Evolutionary conservation across 2,888 invertebrate genomes (phyloP).

Genomic region (Branchellion lobata): DNA sequence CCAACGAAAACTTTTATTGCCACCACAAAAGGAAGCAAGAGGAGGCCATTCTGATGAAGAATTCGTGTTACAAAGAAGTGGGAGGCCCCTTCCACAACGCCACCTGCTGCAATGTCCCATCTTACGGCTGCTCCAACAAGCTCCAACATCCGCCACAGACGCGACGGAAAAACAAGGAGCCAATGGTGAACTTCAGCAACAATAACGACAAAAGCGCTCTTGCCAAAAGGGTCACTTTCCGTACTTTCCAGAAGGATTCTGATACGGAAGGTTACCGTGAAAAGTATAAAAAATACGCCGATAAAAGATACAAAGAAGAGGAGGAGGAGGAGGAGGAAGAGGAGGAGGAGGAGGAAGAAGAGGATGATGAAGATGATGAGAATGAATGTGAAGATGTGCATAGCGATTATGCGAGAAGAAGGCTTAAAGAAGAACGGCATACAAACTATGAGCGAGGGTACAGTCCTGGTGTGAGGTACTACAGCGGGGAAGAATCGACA

Average conservation of each 20-base stretch:
- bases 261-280: neutral
- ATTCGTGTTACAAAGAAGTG: no score
- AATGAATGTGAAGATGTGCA: neutral
- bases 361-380: neutral
- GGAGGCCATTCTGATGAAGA: no score
- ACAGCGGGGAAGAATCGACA: neutral
- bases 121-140: conserved; percentile 1
- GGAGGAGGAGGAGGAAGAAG: neutral
- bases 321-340: neutral
- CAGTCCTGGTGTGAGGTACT: no score
- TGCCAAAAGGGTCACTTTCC: no score
- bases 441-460: no score
- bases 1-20: no score
- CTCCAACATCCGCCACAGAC: neutral
- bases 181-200: neutral
- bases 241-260: no score
- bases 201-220: neutral
- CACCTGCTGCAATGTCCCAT: no score
- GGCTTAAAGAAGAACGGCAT: no score
- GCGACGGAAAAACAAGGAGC: neutral
- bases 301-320: neutral
- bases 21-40: no score
- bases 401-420: no score
- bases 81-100: no score
- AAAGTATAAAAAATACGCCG: neutral